Evolutionary conservation across 2,888 invertebrate species (phyloP).

Genomic region (Cetonia aurata): DNA sequence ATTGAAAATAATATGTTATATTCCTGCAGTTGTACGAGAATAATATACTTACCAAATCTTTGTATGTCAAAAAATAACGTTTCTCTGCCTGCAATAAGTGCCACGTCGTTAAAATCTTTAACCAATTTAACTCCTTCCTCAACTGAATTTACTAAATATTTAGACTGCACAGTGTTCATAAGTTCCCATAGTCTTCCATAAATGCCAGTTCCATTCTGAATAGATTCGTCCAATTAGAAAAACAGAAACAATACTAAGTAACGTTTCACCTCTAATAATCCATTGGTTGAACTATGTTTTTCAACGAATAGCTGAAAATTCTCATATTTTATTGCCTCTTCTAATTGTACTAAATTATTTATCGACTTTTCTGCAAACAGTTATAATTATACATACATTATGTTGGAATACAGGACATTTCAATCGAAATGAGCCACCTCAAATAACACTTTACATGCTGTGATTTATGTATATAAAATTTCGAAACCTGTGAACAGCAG

Average conservation of each 20-base stretch:
- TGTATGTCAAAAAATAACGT: slow-evolving; percentile 82
- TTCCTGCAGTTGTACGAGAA: not conserved
- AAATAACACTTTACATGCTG: too few relatives aligned
- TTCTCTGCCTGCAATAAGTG: slow-evolving; percentile 80
- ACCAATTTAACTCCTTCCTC: slow-evolving; percentile 79
- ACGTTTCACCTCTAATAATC: slow-evolving; percentile 74
- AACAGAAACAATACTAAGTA: not conserved
- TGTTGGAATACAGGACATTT: too few relatives aligned
- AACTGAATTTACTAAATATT: slow-evolving; percentile 76
- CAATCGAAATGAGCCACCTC: too few relatives aligned
- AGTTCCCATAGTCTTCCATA: slow-evolving; percentile 77
- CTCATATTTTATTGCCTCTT: slow-evolving; percentile 74
- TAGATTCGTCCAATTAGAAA: slow-evolving; percentile 33
- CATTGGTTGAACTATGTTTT: slow-evolving; percentile 78
- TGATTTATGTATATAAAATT: too few relatives aligned
- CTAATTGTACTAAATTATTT: slow-evolving; percentile 74
- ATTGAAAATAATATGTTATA: slow-evolving; percentile 52
- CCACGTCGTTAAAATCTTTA: slow-evolving; percentile 72
- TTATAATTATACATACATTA: too few relatives aligned
- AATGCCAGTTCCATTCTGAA: slow-evolving; percentile 80
- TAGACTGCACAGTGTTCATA: slow-evolving; percentile 69
- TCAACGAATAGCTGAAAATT: slow-evolving; percentile 79
- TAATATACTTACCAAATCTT: slow-evolving; percentile 74
- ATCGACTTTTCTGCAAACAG: slow-evolving; percentile 73
- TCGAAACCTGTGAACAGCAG: too few relatives aligned